Percentiles rank a stretch among this genome's conserved stretches.
These are phyloP conservation scores for Synergus itoensis DNA, from an alignment of 2,888 invertebrate genomes.

Conservation along the genomic window DNA sequence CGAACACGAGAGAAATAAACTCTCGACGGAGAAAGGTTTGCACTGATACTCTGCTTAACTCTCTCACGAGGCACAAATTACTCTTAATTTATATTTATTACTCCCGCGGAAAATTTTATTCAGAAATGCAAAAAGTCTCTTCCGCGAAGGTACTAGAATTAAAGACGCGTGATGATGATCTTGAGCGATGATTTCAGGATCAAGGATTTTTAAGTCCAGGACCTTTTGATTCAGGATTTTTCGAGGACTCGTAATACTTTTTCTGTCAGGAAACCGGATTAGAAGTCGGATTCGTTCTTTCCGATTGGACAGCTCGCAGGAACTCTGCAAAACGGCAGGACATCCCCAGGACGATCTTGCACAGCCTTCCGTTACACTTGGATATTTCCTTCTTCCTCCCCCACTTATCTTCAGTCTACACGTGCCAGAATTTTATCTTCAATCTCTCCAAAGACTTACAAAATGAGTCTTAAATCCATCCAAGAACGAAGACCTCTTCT, in stretches of 20 bases:
- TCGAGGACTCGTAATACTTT: not conserved
- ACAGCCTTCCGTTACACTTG: conserved; percentile 52
- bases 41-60: conserved; percentile 31
- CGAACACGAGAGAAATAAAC: conserved; percentile 7
- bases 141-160: conserved; percentile 17
- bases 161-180: conserved; percentile 17
- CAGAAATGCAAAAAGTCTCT: conserved; percentile 7
- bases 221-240: not conserved
- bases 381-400: not conserved
- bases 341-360: conserved; percentile 68
- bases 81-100: conserved; percentile 29
- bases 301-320: not conserved
- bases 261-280: conserved; percentile 29
- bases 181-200: conserved; percentile 21
- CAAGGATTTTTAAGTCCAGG: not conserved
- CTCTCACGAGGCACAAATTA: conserved; percentile 38
- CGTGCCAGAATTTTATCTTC: not conserved
- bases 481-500: not conserved
- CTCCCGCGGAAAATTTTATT: not conserved
- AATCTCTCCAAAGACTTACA: not conserved
- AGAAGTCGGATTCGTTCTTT: conserved; percentile 14
- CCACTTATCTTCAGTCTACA: no score
- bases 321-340: conserved; percentile 61
- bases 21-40: conserved; percentile 19
- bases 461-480: conserved; percentile 16